These are phyloP conservation scores for Gambelia wislizenii DNA, from an alignment of 2,797 vertebrate genomes.

Conservation along the genomic window DNA sequence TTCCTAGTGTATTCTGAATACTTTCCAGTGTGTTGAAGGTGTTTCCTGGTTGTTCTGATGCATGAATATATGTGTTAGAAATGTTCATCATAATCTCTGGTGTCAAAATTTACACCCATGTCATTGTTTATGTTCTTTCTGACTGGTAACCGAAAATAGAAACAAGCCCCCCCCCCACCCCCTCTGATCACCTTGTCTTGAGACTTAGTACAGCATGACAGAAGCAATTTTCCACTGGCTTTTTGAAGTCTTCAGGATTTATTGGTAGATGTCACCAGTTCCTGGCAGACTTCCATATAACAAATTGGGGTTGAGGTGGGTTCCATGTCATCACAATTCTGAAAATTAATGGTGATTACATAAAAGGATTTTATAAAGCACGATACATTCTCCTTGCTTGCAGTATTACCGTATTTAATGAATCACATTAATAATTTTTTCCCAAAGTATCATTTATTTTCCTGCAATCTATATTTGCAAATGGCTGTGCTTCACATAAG, in stretches of 20 bases:
- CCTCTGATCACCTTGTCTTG: not conserved
- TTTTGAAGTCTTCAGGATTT: not conserved
- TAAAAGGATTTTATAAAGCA: not conserved
- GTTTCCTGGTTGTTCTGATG: too few species aligned
- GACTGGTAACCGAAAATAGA: not conserved
- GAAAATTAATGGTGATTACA: not conserved
- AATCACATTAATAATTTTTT: not conserved
- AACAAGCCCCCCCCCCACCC: not conserved
- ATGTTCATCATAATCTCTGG: too few species aligned
- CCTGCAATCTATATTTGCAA: not conserved
- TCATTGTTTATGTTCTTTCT: not conserved
- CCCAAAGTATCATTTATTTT: not conserved
- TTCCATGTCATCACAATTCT: not conserved
- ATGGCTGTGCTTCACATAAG: not conserved
- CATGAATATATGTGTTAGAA: too few species aligned
- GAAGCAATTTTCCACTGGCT: not conserved
- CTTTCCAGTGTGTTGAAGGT: too few species aligned
- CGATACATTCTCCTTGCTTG: not conserved
- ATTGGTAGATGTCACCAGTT: not conserved
- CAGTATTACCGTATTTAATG: not conserved
- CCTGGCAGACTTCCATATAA: not conserved
- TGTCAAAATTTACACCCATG: not conserved
- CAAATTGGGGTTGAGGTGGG: not conserved
- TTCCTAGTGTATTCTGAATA: too few species aligned
- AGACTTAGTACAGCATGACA: not conserved